Conservation (phyloP, 1,140 invertebrate species). For the Melanaphis sacchari region DNA sequence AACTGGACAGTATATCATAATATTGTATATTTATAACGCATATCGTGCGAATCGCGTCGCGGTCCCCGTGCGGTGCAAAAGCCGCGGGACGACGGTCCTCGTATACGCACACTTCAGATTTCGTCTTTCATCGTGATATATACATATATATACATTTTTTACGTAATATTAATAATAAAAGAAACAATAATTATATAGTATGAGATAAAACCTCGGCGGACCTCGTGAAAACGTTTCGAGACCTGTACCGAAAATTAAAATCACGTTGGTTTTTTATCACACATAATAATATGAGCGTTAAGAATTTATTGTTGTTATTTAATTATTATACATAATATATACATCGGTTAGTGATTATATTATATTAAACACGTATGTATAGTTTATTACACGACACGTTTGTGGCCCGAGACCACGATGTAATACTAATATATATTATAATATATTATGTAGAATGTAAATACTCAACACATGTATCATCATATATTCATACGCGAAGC, state of each 20-base stretch:
- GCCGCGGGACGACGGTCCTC: too few relatives aligned
- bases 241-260: background rate
- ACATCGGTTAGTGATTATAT: background rate
- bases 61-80: background rate
- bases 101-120: background rate
- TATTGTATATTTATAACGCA: background rate
- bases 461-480: too few relatives aligned
- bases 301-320: background rate
- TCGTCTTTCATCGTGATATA: background rate
- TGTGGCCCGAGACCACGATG: background rate
- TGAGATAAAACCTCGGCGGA: background rate
- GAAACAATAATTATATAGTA: background rate
- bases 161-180: background rate
- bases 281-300: background rate
- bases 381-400: background rate
- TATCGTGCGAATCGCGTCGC: background rate
- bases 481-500: background rate
- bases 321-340: background rate
- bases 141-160: too few relatives aligned
- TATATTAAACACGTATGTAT: background rate
- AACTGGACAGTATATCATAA: background rate
- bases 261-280: background rate
- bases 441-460: background rate
- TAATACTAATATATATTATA: background rate
- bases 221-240: background rate